Conservation (phyloP, 2,113 vertebrate genomes). For the Hystrix brachyura region DNA sequence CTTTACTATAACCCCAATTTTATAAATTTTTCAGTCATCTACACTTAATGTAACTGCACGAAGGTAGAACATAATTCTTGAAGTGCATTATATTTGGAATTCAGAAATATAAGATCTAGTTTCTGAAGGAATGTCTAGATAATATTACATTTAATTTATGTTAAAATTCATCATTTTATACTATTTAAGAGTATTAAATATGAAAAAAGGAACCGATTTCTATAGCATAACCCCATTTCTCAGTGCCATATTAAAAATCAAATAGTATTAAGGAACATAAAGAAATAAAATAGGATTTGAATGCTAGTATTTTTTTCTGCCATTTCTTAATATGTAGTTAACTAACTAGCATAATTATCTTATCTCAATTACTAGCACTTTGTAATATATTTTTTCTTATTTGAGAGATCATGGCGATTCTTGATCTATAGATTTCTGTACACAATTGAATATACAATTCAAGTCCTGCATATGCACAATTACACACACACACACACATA, state of each 20-base stretch:
- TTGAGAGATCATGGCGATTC: neutral
- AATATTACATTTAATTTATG: neutral
- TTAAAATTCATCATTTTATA: neutral
- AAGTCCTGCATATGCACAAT: neutral
- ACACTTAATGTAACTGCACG: too few species aligned
- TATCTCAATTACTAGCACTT: neutral
- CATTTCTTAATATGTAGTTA: neutral
- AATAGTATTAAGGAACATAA: neutral
- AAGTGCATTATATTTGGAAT: neutral
- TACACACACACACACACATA: neutral
- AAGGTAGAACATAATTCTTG: too few species aligned
- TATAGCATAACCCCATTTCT: neutral
- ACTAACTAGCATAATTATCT: neutral
- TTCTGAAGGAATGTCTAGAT: neutral
- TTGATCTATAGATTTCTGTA: neutral
- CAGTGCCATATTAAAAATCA: neutral
- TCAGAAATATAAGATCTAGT: neutral
- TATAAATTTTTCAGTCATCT: neutral
- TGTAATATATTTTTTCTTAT: neutral
- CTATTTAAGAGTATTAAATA: constrained; percentile 41
- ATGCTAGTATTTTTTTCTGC: neutral
- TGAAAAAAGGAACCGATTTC: neutral
- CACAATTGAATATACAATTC: neutral
- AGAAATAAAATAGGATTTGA: constrained; percentile 1
- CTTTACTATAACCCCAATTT: neutral